These are phyloP conservation scores for Machimus rusticus DNA, from an alignment of 2,888 invertebrate genomes.

Conservation along the genomic window DNA sequence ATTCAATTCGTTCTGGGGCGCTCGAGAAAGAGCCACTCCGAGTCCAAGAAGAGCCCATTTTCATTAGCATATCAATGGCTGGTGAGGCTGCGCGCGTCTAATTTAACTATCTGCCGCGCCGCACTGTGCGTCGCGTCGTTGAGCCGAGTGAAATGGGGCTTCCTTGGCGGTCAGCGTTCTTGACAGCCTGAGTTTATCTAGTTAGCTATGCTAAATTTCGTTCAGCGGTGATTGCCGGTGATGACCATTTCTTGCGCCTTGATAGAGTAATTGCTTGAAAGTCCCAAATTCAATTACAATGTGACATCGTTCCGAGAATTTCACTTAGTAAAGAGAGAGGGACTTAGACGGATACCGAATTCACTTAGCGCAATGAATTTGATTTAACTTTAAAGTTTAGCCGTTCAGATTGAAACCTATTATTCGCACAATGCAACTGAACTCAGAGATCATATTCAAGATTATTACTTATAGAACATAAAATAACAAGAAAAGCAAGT, in stretches of 20 bases:
- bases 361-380: too few relatives aligned
- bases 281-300: neutral
- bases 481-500: neutral
- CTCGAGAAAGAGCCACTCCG: neutral
- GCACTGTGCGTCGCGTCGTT: neutral
- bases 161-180: neutral
- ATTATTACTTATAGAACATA: neutral
- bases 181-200: neutral
- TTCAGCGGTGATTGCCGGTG: neutral
- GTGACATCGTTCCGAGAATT: neutral
- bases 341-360: neutral
- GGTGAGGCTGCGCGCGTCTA: neutral
- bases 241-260: neutral
- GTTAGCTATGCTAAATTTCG: conserved; percentile 1
- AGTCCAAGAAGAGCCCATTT: neutral
- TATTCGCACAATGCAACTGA: too few relatives aligned
- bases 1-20: conserved; percentile 11
- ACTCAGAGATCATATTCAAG: neutral
- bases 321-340: neutral
- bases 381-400: too few relatives aligned
- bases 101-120: neutral
- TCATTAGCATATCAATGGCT: conserved; percentile 19
- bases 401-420: too few relatives aligned
- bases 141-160: neutral
- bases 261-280: neutral